These are phyloP conservation scores for Hystrix brachyura DNA, from an alignment of 2,113 vertebrate species.

Conservation along the genomic window DNA sequence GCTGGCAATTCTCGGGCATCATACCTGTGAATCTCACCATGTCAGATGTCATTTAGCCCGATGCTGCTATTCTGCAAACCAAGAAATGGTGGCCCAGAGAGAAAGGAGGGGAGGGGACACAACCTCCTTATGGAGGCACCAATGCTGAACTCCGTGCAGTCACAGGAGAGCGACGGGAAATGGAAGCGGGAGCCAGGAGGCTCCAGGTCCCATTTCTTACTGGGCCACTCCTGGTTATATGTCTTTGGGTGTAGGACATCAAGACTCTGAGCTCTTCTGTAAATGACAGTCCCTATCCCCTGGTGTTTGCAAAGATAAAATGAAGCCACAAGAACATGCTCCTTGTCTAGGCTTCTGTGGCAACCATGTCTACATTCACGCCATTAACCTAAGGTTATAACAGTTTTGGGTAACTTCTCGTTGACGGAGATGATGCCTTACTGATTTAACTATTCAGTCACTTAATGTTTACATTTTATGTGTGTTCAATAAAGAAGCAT, in stretches of 20 bases:
- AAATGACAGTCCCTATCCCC: background rate
- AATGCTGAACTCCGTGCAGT: too few relatives aligned
- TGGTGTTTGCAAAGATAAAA: background rate
- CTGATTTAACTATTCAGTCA: background rate
- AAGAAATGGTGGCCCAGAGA: background rate
- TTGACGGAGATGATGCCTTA: background rate
- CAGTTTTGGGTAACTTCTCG: background rate
- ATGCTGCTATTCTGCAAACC: background rate
- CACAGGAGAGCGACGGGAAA: background rate
- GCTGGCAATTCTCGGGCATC: background rate
- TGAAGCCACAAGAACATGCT: too few relatives aligned
- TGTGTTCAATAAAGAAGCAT: background rate
- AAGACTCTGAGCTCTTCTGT: background rate
- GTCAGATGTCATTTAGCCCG: background rate
- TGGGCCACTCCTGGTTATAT: background rate
- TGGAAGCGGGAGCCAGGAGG: background rate
- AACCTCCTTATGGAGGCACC: too few relatives aligned
- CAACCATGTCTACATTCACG: background rate
- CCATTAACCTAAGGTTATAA: too few relatives aligned
- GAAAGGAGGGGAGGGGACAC: background rate
- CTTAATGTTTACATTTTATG: background rate
- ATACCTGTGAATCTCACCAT: too few relatives aligned
- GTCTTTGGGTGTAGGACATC: background rate
- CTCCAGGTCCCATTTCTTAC: background rate
- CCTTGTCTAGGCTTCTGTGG: background rate